Evolutionary conservation across 2,888 invertebrate species (phyloP), one percentile per base, ranked within the genome.

Genomic region (Archips xylosteana): DNA sequence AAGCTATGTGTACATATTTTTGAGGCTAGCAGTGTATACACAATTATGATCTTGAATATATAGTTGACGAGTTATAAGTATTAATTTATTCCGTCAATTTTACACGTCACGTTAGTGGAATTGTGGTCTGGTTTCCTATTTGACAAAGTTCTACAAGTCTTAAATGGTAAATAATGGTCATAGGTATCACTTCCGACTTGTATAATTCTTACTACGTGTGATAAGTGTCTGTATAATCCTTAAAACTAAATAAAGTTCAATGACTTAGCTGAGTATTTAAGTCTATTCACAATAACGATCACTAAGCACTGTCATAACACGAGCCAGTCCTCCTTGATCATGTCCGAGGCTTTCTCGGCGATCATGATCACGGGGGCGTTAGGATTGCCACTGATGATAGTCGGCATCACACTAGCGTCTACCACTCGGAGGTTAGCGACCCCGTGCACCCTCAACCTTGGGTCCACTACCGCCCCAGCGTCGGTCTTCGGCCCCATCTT

Each of bases 341-440:
- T 96, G 85, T 98, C 98, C 8, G 98, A 96, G 0, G 96, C 98
- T 86, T 98, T 98, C 83, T 98, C 98, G 0, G 97, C 98, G 68
- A 98, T 98, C 97, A 98, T 98, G 61, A 98, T 97, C 1, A 96
- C 96, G 0, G 98, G 98, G 0, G 98, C 98, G 86, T 98, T 98
- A 0, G 98, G 98, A 90, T 98, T 98, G 0, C 98, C 98, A 85
- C 97, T 98, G 13, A 98, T 96, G 75, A 98, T 98, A 1, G 95
- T 96, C 0, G 98, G 98, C 98, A 98, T 98, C 68, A 98, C 96
- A 77, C 97, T 97, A 0, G 97, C 98, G 85, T 98, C 98, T 0
- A 96, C 96, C 0, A 98, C 97, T 75, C 98, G 95, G 36, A 98
- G 89, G 42, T 97, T 96, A 1, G 96, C 95, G 0, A 98, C 95